Conservation (phyloP, 2,888 invertebrate genomes). For the Mellilla xanthometata region DNA sequence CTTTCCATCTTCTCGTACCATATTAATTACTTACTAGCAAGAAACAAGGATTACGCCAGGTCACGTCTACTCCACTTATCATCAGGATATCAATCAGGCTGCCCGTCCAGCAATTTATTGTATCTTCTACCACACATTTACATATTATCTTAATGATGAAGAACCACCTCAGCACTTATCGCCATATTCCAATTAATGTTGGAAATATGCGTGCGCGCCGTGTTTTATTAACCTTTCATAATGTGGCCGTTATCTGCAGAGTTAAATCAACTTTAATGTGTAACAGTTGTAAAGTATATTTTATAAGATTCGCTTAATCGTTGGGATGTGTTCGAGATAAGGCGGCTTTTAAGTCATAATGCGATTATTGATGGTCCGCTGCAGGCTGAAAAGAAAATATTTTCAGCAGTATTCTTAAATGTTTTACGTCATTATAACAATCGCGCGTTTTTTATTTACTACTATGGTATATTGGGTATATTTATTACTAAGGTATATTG, state of each 20-base stretch:
- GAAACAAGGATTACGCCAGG: slow-evolving; percentile 39
- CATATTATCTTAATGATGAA: slow-evolving; percentile 75
- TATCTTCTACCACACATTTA: slow-evolving; percentile 57
- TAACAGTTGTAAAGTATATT: slow-evolving; percentile 49
- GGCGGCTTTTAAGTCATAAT: slow-evolving; percentile 18
- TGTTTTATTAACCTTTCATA: slow-evolving; percentile 72
- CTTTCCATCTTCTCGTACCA: too few species aligned
- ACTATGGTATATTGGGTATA: too few species aligned
- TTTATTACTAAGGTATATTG: too few species aligned
- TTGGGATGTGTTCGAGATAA: slow-evolving; percentile 27
- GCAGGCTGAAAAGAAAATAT: too few species aligned
- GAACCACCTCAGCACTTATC: slow-evolving; percentile 66
- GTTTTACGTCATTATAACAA: too few species aligned
- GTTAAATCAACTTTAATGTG: slow-evolving; percentile 62
- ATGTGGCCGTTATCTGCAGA: slow-evolving; percentile 54
- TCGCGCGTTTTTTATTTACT: too few species aligned
- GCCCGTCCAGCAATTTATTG: slow-evolving; percentile 52
- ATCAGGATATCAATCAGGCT: slow-evolving; percentile 59
- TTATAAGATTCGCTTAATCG: slow-evolving; percentile 43
- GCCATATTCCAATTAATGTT: slow-evolving; percentile 73
- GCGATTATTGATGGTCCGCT: slow-evolving; percentile 6
- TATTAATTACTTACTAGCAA: slow-evolving; percentile 21
- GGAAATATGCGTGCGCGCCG: slow-evolving; percentile 59
- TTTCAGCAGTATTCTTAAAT: too few species aligned
- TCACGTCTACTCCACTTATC: slow-evolving; percentile 49